Base-by-base conservation (phyloP, 2,888 invertebrate species). In the Coleophora deauratella region DNA sequence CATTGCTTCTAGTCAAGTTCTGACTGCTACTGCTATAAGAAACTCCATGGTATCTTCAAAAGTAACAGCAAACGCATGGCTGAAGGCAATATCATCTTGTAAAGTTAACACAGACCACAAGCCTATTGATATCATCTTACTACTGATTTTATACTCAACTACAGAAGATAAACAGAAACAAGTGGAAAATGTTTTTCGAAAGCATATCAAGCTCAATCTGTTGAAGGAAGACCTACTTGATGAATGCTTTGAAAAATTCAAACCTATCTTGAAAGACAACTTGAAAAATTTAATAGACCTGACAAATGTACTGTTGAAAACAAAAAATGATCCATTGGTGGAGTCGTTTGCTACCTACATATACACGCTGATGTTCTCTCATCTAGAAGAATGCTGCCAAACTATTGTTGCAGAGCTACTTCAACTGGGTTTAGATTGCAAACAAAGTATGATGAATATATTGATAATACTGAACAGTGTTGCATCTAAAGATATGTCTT, bases 51-150 rank as follows among this genome's bases (percentile, higher is more conserved):
- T 88, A 8, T 80, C 86, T 33, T 88, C 88, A 6, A 91, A 89
- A 66, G 59, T 69, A 21, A 72, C 89, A 49, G 72, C 80, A 1
- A 88, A 88, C 54, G 78, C 87, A 27, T 90, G 91, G 84, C 52
- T 89, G 2, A 87, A 87, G 57, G 72, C 88, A n/a, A 73, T 91
- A 44, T 80, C 84, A 39, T 71, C 63, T 41, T 81, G 88, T 40
- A 87, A 86, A 61, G 48, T 64, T 1, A 66, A 60, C 40, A 69
- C 80, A 33, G 88, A 89, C 43, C 87, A 89, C 46, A 91, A 90
- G 72, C 86, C 92, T 1, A 82, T 93, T 45, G 93, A 94, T 72
- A 78, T 93, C 38, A 71, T 91, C 12, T 77, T 93, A 47, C 65
- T 93, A 12, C 62, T 92, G n/a, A 84, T 92, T 52, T 69, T 92